These are phyloP conservation scores for Actenoides hombroni DNA, from an alignment of 2,113 vertebrate genomes.

Conservation along the genomic window DNA sequence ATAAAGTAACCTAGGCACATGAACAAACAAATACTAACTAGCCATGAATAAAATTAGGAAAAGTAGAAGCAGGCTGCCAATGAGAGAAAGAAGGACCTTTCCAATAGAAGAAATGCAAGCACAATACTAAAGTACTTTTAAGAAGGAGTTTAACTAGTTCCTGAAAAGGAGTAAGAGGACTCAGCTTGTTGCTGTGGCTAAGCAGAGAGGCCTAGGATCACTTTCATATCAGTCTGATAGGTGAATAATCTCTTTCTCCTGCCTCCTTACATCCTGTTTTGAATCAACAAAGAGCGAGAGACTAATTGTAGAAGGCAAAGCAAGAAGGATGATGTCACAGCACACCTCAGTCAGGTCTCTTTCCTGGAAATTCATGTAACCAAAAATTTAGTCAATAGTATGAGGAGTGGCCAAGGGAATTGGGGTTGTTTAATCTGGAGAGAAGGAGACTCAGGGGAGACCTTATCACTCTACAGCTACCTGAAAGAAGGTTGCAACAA, in stretches of 20 bases:
- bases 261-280: not conserved
- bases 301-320: not conserved
- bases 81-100: not conserved
- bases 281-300: not conserved
- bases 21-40: constrained; percentile 27
- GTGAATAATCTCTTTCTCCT: not conserved
- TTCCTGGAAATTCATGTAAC: not conserved
- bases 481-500: not conserved
- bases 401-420: not conserved
- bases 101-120: not conserved
- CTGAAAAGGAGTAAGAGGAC: not conserved
- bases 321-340: not conserved
- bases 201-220: not conserved
- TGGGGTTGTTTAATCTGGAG: not conserved
- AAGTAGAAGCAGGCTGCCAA: not conserved
- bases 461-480: not conserved
- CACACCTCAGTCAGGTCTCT: not conserved
- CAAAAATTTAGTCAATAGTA: not conserved
- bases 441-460: not conserved
- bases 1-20: constrained; percentile 13
- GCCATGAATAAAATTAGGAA: constrained; percentile 30
- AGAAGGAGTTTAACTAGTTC: not conserved
- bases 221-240: not conserved
- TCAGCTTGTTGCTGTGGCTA: not conserved
- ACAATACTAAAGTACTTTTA: not conserved